Base-by-base conservation (phyloP, 2,797 vertebrate genomes). In the Pipistrellus nathusii region DNA sequence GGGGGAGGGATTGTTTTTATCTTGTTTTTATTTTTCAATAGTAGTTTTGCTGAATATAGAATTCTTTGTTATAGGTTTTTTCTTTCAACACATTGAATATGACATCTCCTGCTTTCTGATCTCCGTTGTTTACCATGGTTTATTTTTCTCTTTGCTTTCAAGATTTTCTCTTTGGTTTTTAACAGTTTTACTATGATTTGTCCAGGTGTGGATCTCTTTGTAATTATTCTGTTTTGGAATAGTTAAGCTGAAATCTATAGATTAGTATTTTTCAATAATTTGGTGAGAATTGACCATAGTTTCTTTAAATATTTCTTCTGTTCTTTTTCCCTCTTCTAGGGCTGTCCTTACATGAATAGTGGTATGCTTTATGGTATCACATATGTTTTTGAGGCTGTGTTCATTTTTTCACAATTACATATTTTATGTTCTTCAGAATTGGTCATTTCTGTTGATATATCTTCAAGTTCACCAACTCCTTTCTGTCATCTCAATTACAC, bases 141-240 rank as follows among this genome's bases (percentile, higher is more conserved):
- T 94, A n/a, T 89, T 91, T 91, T 90, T 82, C 53, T 71, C 53
- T 55, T 6, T 88, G 41, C 32, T 25, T 73, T 94, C 18, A 85
- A 72, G 62, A 44, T 35, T 46, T 81, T 75, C 75, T 25, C 35
- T 46, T 75, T 38, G 53, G 3, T 25, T 81, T 94, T 95, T 44
- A 73, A 2, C n/a, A 66, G 8, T 46, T 66, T 78, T 73, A 41
- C 15, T 75, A 38, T 84, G 66, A 27, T 59, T 20, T 32, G 30
- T 81, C 5, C 69, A 62, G 25, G 23, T 88, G 30, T 81, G 27
- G 44, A 87, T 73, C 76, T 91, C 27, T 87, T 23, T 62, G 12
- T 59, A 21, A 77, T 81, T 87, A 71, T 55, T 41, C 30, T 86
- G 6, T 9, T 91, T 88, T 84, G 35, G 44, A 44, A 71, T 84